Base-by-base conservation (phyloP, 2,113 vertebrate genomes). In the Sorex araneus region DNA sequence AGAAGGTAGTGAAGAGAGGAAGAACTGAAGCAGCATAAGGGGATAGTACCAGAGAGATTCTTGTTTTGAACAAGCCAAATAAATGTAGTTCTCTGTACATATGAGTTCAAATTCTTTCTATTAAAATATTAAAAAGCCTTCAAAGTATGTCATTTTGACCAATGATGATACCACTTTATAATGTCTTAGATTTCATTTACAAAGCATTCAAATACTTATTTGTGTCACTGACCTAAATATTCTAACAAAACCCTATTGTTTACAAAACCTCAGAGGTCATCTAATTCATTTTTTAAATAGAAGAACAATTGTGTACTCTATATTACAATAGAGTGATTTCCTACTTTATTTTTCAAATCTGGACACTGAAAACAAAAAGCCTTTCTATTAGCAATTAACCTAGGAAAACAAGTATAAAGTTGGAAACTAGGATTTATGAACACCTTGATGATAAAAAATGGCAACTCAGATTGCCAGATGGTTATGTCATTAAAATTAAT, bases 321-420 rank as follows among this genome's bases (percentile, higher is more conserved):
- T 34, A 57, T 18, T 57, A 57, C 15, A 80, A 71, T 76, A 91
- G 45, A 25, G 77, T 77, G 54, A 54, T 86, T 87, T 45, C 4
- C 15, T 64, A 63, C 21, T 69, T 93, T 78, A 47, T 74, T 67
- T n/a, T 92, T 19, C 34, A 92, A 90, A 79, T 34, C 23, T 89
- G 32, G 70, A 90, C n/a, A 86, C 70, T 75, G 91, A 93, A 75
- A 78, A 84, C 90, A 86, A 91, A 90, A 90, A 50, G 10, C 27
- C 4, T 76, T 95, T 32, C 50, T 90, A n/a, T 89, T 71, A 84
- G 90, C 82, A 90, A 90, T 83, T 60, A 78, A 12, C 13, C 32
- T 47, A 89, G 15, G 45, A 87, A 43, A 82, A 76, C 28, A 92
- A 3, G 6, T 78, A 25, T 79, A 90, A 92, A 83, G 60, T 54